Base-by-base conservation (phyloP, 1,140 invertebrate genomes). In the Drosophila kohkoa region DNA sequence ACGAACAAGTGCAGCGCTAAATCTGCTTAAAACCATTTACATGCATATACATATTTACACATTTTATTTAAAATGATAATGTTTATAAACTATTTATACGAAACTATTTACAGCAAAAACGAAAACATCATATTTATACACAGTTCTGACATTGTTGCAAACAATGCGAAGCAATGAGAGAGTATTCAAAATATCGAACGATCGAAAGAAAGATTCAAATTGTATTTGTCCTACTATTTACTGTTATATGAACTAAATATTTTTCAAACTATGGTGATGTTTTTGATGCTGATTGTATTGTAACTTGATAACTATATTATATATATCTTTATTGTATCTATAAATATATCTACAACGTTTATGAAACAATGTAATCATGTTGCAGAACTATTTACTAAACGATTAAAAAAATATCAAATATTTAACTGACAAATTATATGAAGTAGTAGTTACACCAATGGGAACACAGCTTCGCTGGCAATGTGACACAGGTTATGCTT, bases 401-500 rank as follows among this genome's bases (percentile, higher is more conserved):
- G 20, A 52, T 52, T 57, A 58, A 58, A 28, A 25, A 10, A 45
- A 58, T 41, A 52, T 52, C 25, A 52, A 52, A 52, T 32, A 30
- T 30, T 6, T 43, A 43, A n/a, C n/a, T 4, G 2, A 7, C 35
- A 38, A 32, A 25, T 25, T 25, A 25, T 25, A 25, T 25, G 20
- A 25, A 25, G 3, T 38, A 15, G 7, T 38, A 10, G n/a, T 49
- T 20, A 64, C 8, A 51, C 51, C 13, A 51, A n/a, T 10, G 75
- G 75, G 52, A 46, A 73, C 0, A 45, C 0, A 3, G 30, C 45
- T 0, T 1, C 35, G 92, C 79, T 52, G 35, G 69, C 74, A 45
- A 80, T 78, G 5, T 94, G 94, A 65, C 95, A 95, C 82, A 95
- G 95, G 63, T 94, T 93, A 75, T 95, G 94, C 3, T 93, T 82